phyloP scores from a whole-genome alignment of 2,113 vertebrate genomes.

The Willisornis vidua region DNA sequence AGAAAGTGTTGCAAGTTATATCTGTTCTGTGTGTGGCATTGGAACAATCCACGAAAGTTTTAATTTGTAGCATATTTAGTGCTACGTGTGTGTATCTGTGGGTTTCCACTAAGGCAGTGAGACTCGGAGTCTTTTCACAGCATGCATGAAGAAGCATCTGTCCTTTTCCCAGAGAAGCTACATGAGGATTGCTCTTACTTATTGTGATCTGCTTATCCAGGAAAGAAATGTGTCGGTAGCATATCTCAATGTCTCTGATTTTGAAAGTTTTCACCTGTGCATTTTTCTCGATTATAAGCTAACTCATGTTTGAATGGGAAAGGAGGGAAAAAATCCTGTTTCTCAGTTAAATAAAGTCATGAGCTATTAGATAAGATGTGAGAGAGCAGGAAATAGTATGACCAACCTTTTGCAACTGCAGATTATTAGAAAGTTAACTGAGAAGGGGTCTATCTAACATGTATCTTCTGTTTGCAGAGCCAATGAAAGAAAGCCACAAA shows the following conservation, averaged over 20 bases:
- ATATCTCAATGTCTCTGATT: background rate
- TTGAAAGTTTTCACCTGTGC: background rate
- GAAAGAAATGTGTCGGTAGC: background rate
- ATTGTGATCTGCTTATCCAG: background rate
- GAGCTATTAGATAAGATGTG: background rate
- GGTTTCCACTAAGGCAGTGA: background rate
- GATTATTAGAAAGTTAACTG: background rate
- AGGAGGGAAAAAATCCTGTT: background rate
- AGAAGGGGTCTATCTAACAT: conserved; percentile 60
- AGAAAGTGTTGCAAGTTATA: background rate
- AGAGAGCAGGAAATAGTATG: background rate
- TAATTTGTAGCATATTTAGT: background rate
- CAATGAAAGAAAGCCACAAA: conserved; percentile 74
- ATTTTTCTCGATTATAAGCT: background rate
- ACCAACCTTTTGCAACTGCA: background rate
- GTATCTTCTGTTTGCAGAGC: conserved; percentile 84
- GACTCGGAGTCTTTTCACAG: conserved; percentile 66
- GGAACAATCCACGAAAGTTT: background rate
- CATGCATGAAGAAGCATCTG: conserved; percentile 60
- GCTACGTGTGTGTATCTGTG: fast-evolving
- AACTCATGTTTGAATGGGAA: background rate
- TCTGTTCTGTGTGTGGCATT: background rate
- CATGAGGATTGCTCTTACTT: conserved; percentile 63
- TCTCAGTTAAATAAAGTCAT: background rate
- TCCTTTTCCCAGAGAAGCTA: conserved; percentile 71